Conservation (phyloP, 2,113 vertebrate species). For the Chaetura pelagica region DNA sequence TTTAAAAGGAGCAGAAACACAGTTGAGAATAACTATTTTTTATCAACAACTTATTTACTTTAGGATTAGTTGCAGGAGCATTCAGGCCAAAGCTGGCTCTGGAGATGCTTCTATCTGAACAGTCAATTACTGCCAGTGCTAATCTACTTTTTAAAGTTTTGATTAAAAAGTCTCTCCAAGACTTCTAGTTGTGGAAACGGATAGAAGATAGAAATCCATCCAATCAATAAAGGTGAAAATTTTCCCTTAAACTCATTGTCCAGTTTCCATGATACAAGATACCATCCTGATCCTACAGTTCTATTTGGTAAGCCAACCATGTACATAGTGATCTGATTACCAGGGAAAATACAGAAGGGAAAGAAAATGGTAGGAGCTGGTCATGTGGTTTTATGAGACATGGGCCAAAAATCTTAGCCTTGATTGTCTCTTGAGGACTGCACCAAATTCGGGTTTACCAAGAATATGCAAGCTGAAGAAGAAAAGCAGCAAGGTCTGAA, state of each 20-base stretch:
- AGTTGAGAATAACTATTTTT: neutral
- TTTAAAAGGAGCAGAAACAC: neutral
- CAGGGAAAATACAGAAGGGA: conserved; percentile 8
- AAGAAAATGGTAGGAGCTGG: conserved; percentile 13
- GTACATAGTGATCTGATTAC: conserved; percentile 29
- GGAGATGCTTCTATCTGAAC: neutral
- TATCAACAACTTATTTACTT: neutral
- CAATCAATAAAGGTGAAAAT: conserved; percentile 10
- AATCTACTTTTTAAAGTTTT: neutral
- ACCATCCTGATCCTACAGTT: neutral
- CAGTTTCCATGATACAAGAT: neutral
- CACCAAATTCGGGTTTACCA: neutral
- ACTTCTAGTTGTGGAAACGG: neutral
- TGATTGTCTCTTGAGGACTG: neutral
- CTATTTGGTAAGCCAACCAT: conserved; percentile 30
- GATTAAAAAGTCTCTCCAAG: neutral
- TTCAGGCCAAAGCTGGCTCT: neutral
- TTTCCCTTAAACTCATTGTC: conserved; percentile 23
- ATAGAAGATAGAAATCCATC: neutral
- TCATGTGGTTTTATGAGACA: conserved; percentile 24
- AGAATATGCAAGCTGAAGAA: neutral
- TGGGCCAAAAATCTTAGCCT: neutral
- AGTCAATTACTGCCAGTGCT: neutral
- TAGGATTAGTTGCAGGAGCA: neutral
- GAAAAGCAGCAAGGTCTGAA: neutral